A percentile compares a stretch with the other conserved stretches of the same genome.
Evolutionary conservation across 2,797 vertebrate genomes (phyloP).

Genomic region (Rhinella marina): DNA sequence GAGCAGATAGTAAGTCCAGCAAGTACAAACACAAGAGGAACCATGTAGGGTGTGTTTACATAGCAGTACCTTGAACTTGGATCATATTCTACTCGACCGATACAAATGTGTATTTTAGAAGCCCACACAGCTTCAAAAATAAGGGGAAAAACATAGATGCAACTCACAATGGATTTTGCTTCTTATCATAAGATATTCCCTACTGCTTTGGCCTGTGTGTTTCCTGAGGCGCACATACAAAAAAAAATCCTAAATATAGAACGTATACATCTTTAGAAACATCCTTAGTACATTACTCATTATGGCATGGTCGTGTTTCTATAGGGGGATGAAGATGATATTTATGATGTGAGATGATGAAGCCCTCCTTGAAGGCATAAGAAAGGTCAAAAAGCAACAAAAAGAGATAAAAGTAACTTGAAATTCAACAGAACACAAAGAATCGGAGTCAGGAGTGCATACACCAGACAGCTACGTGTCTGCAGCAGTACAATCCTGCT

Average conservation of each 20-base stretch:
- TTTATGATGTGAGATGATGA: too few species aligned
- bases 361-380: too few species aligned
- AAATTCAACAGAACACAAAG: background rate
- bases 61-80: slow-evolving; percentile 52
- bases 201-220: background rate
- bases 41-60: slow-evolving; percentile 34
- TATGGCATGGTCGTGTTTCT: background rate
- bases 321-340: background rate
- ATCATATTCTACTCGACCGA: slow-evolving; percentile 3
- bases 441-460: background rate
- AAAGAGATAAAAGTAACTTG: background rate
- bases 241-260: background rate
- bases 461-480: background rate
- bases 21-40: slow-evolving; percentile 48
- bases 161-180: background rate
- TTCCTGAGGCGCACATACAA: background rate
- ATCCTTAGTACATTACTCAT: background rate
- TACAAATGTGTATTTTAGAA: background rate
- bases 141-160: background rate
- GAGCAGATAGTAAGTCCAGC: slow-evolving; percentile 24
- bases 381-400: background rate
- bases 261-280: background rate
- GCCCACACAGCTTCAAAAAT: background rate
- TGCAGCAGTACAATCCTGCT: background rate
- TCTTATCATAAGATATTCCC: background rate